A percentile compares a stretch with the other conserved stretches of the same genome.
These are phyloP conservation scores for Dermatophagoides farinae DNA, from an alignment of 1,140 invertebrate species.

Conservation along the genomic window DNA sequence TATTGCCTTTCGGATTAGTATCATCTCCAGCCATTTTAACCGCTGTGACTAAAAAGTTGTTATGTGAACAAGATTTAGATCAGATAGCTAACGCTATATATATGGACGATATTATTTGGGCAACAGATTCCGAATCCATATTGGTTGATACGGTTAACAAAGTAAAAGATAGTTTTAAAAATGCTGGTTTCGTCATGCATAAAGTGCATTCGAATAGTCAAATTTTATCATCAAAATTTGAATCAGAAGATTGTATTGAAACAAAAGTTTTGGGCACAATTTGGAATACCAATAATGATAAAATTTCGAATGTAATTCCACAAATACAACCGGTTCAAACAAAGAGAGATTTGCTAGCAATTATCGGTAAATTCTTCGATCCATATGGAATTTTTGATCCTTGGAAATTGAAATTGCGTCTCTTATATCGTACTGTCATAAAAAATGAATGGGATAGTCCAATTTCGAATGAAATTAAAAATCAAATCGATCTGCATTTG, in stretches of 20 bases:
- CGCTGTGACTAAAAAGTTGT: not conserved
- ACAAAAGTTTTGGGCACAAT: not conserved
- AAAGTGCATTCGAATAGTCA: not conserved
- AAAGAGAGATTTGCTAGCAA: not conserved
- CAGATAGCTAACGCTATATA: not conserved
- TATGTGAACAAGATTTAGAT: not conserved
- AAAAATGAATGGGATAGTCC: not conserved
- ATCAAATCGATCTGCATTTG: not conserved
- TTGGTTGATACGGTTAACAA: not conserved
- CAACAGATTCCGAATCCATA: not conserved
- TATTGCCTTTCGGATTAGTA: not conserved
- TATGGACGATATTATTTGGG: not conserved
- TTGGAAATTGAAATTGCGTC: not conserved
- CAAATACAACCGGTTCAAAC: not conserved
- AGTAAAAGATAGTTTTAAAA: not conserved
- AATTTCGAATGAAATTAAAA: not conserved
- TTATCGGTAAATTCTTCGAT: not conserved
- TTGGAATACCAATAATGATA: not conserved
- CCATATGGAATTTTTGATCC: not conserved
- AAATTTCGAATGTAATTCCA: not conserved
- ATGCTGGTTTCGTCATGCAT: not conserved
- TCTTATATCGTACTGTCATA: not conserved
- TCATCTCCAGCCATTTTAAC: not conserved
- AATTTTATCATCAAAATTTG: not conserved
- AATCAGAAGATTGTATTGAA: not conserved